Evolutionary conservation across 2,888 invertebrate genomes (phyloP).

Genomic region (Bugula neritina): DNA sequence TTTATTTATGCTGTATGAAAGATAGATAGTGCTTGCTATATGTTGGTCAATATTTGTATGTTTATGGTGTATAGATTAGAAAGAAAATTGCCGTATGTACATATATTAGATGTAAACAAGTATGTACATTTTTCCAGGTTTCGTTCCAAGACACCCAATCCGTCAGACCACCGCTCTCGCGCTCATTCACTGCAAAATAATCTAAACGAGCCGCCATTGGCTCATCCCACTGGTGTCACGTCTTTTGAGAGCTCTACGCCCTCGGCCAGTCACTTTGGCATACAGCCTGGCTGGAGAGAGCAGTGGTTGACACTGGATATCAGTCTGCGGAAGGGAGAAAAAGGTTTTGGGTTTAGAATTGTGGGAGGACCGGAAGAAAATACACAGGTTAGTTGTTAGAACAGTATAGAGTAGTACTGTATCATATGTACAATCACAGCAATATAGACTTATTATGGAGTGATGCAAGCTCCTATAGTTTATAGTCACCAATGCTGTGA

Average conservation of each 20-base stretch:
- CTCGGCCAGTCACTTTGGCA: constrained; percentile 42
- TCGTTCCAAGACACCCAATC: constrained; percentile 27
- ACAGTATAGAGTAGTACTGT: too few species aligned
- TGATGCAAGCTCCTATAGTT: too few species aligned
- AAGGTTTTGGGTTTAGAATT: constrained; percentile 95
- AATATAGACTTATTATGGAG: too few species aligned
- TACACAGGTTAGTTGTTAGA: constrained; percentile 81
- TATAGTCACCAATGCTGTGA: too few species aligned
- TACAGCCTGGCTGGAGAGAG: constrained; percentile 31
- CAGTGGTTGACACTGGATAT: constrained; percentile 64
- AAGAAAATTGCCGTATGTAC: too few species aligned
- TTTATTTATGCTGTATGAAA: too few species aligned
- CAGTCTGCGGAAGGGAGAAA: constrained; percentile 78
- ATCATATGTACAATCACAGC: too few species aligned
- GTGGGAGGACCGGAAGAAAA: constrained; percentile 97
- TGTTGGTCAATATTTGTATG: too few species aligned
- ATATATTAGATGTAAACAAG: too few species aligned
- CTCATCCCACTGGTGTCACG: constrained; percentile 41
- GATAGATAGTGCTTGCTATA: too few species aligned
- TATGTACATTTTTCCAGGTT: too few species aligned
- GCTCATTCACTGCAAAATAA: neutral
- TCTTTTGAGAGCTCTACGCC: constrained; percentile 62
- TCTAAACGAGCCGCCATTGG: constrained; percentile 24
- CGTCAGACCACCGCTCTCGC: constrained; percentile 7
- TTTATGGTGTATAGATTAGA: too few species aligned